Conservation (phyloP, 2,113 vertebrate genomes). For the Girardinichthys multiradiatus region DNA sequence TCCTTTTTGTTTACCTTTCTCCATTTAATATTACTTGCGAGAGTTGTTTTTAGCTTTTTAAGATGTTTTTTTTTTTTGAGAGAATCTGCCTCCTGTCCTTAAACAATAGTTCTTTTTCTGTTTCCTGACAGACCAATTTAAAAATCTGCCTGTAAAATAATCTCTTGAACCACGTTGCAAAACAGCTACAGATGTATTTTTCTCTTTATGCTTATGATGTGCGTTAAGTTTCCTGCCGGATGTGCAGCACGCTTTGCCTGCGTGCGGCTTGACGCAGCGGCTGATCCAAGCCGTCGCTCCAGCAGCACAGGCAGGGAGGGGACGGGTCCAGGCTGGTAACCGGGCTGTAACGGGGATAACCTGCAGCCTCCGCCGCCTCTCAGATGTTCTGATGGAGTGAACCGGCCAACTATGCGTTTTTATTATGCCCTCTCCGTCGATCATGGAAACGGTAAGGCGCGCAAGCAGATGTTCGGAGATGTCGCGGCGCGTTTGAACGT, state of each 20-base stretch:
- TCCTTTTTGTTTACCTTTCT: too few species aligned
- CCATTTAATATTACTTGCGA: too few species aligned
- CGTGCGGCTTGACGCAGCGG: conserved; percentile 31
- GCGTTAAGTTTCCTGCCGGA: conserved; percentile 37
- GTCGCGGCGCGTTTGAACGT: conserved; percentile 50
- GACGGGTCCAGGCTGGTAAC: conserved; percentile 71
- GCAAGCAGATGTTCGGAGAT: not conserved
- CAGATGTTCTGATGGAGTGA: conserved; percentile 71
- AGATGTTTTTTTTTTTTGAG: too few species aligned
- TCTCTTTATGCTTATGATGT: not conserved
- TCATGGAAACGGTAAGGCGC: conserved; percentile 78
- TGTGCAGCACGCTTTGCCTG: not conserved
- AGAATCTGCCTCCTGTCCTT: too few species aligned
- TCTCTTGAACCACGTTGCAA: not conserved
- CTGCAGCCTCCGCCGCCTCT: conserved; percentile 70
- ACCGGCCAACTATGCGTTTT: conserved; percentile 53
- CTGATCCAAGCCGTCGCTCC: conserved; percentile 62
- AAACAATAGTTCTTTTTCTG: not conserved
- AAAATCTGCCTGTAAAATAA: not conserved
- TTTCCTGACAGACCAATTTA: not conserved
- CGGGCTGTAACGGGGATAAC: conserved; percentile 69
- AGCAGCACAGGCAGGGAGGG: conserved; percentile 70
- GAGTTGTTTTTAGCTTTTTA: too few species aligned
- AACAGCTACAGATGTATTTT: not conserved
- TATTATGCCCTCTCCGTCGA: conserved; percentile 41